Conservation (phyloP, 2,113 vertebrate genomes). For the Gambusia affinis region DNA sequence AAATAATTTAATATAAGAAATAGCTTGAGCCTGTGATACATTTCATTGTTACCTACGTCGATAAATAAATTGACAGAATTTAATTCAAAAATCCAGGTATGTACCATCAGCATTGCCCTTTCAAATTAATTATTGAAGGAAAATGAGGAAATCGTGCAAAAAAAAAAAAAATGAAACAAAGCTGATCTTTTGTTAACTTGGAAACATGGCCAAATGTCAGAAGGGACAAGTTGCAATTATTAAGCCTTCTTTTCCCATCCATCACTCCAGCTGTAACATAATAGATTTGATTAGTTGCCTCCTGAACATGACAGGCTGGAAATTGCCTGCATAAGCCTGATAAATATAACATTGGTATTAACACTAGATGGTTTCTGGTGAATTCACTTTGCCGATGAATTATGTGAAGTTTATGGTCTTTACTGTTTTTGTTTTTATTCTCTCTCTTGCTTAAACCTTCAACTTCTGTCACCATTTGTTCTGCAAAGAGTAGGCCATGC, state of each 20-base stretch:
- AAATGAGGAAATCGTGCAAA: no score
- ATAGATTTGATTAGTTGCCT: conserved; percentile 69
- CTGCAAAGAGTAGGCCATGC: no score
- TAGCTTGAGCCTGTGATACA: no score
- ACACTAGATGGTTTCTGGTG: conserved; percentile 3
- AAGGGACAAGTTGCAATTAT: conserved; percentile 37
- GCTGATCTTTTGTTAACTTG: not conserved
- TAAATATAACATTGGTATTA: conserved; percentile 16
- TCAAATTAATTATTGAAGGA: no score
- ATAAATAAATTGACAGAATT: no score
- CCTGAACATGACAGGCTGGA: conserved; percentile 54
- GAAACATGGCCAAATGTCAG: conserved; percentile 35
- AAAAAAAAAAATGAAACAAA: no score
- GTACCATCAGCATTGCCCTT: no score
- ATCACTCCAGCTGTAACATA: conserved; percentile 68
- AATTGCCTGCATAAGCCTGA: conserved; percentile 35
- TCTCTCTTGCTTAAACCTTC: no score
- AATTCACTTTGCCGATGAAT: not conserved
- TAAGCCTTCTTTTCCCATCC: conserved; percentile 44
- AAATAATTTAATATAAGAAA: no score
- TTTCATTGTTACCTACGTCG: no score
- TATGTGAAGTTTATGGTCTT: conserved; percentile 9
- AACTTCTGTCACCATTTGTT: no score
- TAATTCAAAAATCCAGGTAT: no score
- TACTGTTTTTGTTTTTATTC: not conserved